Evolutionary conservation across 2,113 vertebrate genomes (phyloP), one percentile per base, ranked within the genome.

Genomic region (Periophthalmodon schlosseri): DNA sequence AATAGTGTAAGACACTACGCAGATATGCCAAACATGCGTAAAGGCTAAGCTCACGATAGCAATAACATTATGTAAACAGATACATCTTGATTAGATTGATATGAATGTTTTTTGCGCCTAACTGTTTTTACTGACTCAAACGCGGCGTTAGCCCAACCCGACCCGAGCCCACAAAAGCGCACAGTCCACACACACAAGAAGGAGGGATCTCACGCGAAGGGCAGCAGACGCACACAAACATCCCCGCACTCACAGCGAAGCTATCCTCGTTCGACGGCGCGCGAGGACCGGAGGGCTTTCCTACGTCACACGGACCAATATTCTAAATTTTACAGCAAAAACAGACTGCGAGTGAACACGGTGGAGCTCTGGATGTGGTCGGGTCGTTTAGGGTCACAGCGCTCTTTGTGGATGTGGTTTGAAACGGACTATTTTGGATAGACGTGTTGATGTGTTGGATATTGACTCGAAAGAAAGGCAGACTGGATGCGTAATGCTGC

Each of bases 181-280:
- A 34, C 64, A 10, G 52, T 46, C 24, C 68, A 33, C 57, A 36
- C 66, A n/a, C 76, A 47, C 61, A 34, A 80, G 79, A 71, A 77
- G 84, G 87, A 82, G 85, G 88, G 88, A 77, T 89, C 87, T 84
- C 87, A 89, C 84, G 88, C 88, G 77, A 88, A 47, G 84, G 83
- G 85, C 84, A 81, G 70, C 70, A 5, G 78, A 77, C 20, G 16
- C 54, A 9, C 50, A 54, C 8, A 60, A 28, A 60, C 57, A 70
- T 34, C 80, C 66, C 3, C 34, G 5, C 20, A 21, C 24, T 76
- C 69, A 68, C 52, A 64, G 12, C 6, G 69, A n/a, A 4, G 70
- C 50, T n/a, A 2, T 10, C 28, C 70, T 71, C 12, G 44, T 63
- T n/a, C 68, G 1, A 23, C 63, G 39, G 56, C 20, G 1, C 34